Evolutionary conservation across 2,797 vertebrate genomes (phyloP), one percentile per base, ranked within the genome.

Genomic region (Phataginus tetradactyla): DNA sequence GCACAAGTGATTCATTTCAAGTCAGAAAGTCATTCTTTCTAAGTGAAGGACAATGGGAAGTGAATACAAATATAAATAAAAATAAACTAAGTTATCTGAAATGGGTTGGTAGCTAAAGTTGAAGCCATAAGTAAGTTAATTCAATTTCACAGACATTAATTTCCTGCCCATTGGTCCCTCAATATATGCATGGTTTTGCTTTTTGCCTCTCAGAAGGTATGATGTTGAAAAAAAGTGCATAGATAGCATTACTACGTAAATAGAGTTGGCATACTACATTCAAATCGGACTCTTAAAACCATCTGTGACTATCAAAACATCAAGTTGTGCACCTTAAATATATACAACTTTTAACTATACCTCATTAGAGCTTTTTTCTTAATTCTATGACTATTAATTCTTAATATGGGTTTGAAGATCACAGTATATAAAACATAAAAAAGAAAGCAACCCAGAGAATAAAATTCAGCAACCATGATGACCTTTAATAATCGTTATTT

Each of bases 381-480:
- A 37, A 37, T 34, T 39, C n/a, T 72, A 0, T 78, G 6, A 72
- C 49, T 83, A 66, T 68, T 79, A 75, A 64, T 86, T 91, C 69
- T 49, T 95, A 63, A 89, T 27, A 69, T 1, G 78, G 39, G 11
- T 89, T 68, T 78, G 4, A 93, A 86, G 27, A 95, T 14, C 29
- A 64, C 32, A 93, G 12, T 21, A 80, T 74, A 49, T 27, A 81
- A 90, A 90, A 37, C 45, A 68, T 77, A 84, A 59, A 89, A 93
- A 87, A 42, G 29, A 96, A 93, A 87, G 66, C 32, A 92, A 91
- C 11, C 17, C 64, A 89, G 42, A 94, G 51, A 93, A 80, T 69
- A 96, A 89, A 63, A 80, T 37, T 74, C 12, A 37, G 49, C 37
- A 39, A 64, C 39, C 10, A 63, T 3, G 7, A 49, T 87, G 32